Evolutionary conservation across 2,888 invertebrate genomes (phyloP).

Genomic region (Philhelius pedissequus): DNA sequence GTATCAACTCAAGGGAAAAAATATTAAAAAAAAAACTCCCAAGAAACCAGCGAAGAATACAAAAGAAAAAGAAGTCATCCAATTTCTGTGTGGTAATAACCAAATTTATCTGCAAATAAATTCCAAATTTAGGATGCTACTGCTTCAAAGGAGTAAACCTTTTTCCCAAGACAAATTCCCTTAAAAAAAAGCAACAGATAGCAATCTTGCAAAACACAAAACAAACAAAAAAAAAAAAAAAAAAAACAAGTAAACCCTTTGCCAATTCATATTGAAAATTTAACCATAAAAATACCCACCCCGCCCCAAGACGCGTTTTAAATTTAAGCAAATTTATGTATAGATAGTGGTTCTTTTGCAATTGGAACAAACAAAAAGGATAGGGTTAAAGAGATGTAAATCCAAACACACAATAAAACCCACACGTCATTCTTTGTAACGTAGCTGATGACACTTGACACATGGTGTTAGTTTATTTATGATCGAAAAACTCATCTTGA

Average conservation of each 20-base stretch:
- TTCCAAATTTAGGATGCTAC: conserved; percentile 5
- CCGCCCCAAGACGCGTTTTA: conserved; percentile 8
- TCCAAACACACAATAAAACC: not conserved
- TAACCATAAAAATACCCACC: conserved; percentile 27
- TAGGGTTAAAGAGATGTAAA: not conserved
- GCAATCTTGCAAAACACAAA: not conserved
- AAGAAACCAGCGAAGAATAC: not conserved
- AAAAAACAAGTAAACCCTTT: conserved; percentile 14
- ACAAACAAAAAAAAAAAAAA: not conserved
- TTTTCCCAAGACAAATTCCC: conserved; percentile 12
- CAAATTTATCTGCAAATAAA: conserved; percentile 55
- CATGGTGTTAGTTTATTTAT: conserved; percentile 9
- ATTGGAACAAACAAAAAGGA: not conserved
- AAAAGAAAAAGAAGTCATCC: not conserved
- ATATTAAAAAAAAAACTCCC: not conserved
- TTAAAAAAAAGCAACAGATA: conserved; percentile 26
- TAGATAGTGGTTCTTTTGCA: not conserved
- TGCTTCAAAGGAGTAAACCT: conserved; percentile 1
- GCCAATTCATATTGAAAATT: conserved; percentile 49
- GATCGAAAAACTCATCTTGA: not conserved
- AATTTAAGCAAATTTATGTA: conserved; percentile 39
- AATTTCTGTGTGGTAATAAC: conserved; percentile 33
- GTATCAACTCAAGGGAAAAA: not conserved
- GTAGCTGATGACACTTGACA: conserved; percentile 16
- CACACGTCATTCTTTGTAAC: not conserved